Evolutionary conservation across 2,113 vertebrate genomes (phyloP).

Genomic region (Triplophysa siluroides): DNA sequence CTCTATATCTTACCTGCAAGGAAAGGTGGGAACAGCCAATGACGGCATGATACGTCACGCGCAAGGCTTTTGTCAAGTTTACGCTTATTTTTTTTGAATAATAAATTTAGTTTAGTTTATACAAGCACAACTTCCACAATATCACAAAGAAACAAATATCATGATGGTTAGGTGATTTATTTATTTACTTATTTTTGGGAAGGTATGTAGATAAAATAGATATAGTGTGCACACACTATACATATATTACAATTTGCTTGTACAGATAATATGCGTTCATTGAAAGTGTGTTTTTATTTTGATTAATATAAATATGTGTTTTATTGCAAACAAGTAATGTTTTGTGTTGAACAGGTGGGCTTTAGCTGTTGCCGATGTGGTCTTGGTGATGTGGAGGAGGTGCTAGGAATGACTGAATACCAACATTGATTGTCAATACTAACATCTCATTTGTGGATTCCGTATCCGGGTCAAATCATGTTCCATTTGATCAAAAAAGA

Average conservation of each 20-base stretch:
- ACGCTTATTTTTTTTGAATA: background rate
- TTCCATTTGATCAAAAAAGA: constrained; percentile 92
- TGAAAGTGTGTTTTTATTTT: no score
- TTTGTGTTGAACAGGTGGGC: background rate
- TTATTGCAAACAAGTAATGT: background rate
- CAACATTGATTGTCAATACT: constrained; percentile 5
- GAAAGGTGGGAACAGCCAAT: constrained; percentile 45
- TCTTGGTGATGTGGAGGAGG: background rate
- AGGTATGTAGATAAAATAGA: no score
- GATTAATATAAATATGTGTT: no score
- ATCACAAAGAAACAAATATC: background rate
- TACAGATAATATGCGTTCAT: no score
- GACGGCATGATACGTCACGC: constrained; percentile 36
- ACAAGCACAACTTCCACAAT: background rate
- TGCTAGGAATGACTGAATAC: constrained; percentile 26
- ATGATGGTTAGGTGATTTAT: background rate
- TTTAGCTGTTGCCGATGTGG: background rate
- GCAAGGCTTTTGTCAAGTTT: background rate
- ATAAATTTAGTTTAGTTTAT: background rate
- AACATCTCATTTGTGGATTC: constrained; percentile 2
- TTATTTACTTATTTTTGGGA: background rate
- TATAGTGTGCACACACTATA: no score
- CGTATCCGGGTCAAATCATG: constrained; percentile 63
- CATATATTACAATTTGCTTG: no score
- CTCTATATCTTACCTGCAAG: constrained; percentile 39